Percentiles rank a stretch among this genome's conserved stretches.
Evolutionary conservation across 2,888 invertebrate species (phyloP).

Genomic region (Achlya flavicornis): DNA sequence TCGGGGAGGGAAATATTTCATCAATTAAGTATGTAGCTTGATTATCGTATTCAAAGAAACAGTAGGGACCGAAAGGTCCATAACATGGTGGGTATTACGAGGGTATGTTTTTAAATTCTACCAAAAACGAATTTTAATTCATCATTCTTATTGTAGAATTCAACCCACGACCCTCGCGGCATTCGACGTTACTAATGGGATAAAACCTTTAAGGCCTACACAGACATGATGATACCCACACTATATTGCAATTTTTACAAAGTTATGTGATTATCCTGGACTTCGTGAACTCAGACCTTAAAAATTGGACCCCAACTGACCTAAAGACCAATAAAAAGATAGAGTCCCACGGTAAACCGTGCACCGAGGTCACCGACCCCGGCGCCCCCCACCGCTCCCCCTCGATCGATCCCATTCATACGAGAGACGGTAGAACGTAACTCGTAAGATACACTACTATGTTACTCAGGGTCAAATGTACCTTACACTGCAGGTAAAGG

Average conservation of each 20-base stretch:
- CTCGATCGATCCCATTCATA: conserved; percentile 7
- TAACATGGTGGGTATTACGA: no score
- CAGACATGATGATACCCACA: no score
- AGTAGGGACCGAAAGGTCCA: no score
- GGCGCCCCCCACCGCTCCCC: not conserved
- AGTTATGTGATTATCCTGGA: no score
- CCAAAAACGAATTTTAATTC: no score
- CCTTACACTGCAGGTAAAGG: not conserved
- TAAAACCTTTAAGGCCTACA: no score
- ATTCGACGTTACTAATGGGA: no score
- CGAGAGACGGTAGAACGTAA: conserved; percentile 4
- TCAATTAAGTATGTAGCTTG: not conserved
- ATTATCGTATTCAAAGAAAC: not conserved
- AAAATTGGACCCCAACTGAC: not conserved
- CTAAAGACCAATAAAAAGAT: conserved; percentile 3
- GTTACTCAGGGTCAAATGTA: conserved; percentile 6
- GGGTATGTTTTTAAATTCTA: no score
- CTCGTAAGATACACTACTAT: not conserved
- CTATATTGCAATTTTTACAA: no score
- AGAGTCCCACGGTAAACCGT: not conserved
- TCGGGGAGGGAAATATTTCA: not conserved
- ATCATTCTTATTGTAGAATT: no score
- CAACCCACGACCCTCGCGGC: no score
- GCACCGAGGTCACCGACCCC: not conserved
- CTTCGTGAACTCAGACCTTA: not conserved